Percentiles rank a stretch among this genome's conserved stretches.
Evolutionary conservation across 2,797 vertebrate species (phyloP).

Genomic region (Anolis apletophallus): DNA sequence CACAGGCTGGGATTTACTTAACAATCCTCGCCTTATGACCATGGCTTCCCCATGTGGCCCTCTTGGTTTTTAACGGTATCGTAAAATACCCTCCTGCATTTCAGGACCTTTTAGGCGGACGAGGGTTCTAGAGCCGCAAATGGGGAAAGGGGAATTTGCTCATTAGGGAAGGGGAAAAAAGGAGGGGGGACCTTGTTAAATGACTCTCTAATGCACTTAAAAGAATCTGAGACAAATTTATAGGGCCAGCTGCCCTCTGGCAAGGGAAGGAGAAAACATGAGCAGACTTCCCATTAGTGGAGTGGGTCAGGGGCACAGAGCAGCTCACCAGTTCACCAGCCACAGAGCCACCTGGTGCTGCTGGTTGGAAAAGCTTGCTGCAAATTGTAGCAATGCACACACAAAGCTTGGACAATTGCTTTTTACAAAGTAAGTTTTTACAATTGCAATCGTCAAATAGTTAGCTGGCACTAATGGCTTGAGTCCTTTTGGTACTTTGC

Average conservation of each 20-base stretch:
- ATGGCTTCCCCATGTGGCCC: conserved; percentile 62
- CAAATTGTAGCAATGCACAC: neutral
- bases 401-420: no score
- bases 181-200: conserved; percentile 17
- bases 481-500: no score
- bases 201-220: conserved; percentile 10
- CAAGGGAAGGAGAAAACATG: neutral
- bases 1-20: conserved; percentile 65
- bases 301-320: neutral
- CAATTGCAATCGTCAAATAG: no score
- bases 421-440: no score
- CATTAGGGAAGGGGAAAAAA: conserved; percentile 11
- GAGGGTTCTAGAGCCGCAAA: conserved; percentile 53
- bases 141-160: conserved; percentile 36
- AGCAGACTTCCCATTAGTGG: neutral
- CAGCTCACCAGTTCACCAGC: neutral
- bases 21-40: conserved; percentile 68
- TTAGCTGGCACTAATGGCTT: no score
- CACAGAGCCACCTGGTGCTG: no score
- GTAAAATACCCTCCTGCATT: conserved; percentile 56
- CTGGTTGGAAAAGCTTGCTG: neutral
- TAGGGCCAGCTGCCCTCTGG: neutral
- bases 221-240: conserved; percentile 6
- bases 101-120: conserved; percentile 57
- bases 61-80: conserved; percentile 27